Conservation (phyloP, 2,888 invertebrate genomes). For the Erannis defoliaria region DNA sequence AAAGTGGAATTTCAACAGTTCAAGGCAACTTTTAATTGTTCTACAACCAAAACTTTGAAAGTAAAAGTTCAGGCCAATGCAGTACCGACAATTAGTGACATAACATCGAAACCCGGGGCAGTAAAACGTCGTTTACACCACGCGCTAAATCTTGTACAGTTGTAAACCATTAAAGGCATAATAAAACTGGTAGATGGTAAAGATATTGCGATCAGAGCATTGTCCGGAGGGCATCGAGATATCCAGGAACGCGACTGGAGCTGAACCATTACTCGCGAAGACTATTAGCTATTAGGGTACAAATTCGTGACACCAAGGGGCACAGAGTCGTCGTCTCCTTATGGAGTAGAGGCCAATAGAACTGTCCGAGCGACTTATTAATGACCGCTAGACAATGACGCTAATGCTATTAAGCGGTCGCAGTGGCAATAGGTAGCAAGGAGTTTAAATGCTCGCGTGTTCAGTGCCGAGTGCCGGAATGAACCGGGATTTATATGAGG, state of each 20-base stretch:
- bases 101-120: constrained; percentile 25
- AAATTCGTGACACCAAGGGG: constrained; percentile 76
- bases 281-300: constrained; percentile 56
- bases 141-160: constrained; percentile 35
- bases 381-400: constrained; percentile 79
- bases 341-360: constrained; percentile 77
- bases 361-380: constrained; percentile 79
- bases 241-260: constrained; percentile 53
- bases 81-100: constrained; percentile 30
- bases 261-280: constrained; percentile 54
- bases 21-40: constrained; percentile 30
- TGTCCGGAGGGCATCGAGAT: constrained; percentile 42
- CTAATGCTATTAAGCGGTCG: constrained; percentile 80
- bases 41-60: constrained; percentile 26
- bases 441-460: constrained; percentile 63
- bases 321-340: constrained; percentile 62
- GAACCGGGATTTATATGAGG: constrained; percentile 40
- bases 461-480: constrained; percentile 41
- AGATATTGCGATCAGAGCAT: constrained; percentile 40
- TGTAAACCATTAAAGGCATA: constrained; percentile 36
- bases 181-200: constrained; percentile 39
- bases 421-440: constrained; percentile 62
- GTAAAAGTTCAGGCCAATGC: constrained; percentile 30
- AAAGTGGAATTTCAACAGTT: constrained; percentile 29
- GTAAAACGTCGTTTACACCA: constrained; percentile 34